Evolutionary conservation across 1,140 invertebrate genomes (phyloP).

Genomic region (Drosophila truncata): DNA sequence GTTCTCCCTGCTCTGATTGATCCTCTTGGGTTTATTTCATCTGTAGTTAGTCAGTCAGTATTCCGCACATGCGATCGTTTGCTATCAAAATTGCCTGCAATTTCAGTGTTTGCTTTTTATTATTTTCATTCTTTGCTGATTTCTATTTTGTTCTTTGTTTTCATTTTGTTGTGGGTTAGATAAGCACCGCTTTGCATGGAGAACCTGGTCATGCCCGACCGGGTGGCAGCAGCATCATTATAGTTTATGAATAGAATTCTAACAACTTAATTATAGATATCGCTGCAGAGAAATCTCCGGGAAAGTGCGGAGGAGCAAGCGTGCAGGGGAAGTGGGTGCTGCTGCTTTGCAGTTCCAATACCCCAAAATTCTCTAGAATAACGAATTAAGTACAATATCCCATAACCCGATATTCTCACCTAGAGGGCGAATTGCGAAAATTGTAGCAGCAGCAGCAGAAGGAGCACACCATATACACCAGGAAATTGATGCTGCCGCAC

Average conservation of each 20-base stretch:
- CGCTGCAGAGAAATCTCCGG: conserved; percentile 17
- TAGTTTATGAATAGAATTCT: conserved; percentile 59
- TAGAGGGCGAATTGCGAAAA: conserved; percentile 79
- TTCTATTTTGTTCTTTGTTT: conserved; percentile 23
- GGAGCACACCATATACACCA: conserved; percentile 85
- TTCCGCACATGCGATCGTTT: conserved; percentile 34
- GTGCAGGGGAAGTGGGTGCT: not conserved
- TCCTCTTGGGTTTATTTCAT: conserved; percentile 20
- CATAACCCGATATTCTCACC: conserved; percentile 55
- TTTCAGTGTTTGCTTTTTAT: conserved; percentile 19
- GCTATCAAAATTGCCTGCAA: conserved; percentile 44
- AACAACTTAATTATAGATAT: conserved; percentile 62
- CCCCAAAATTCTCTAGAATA: too few species aligned
- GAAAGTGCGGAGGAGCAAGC: not conserved
- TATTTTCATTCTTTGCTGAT: conserved; percentile 20
- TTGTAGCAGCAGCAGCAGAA: conserved; percentile 84
- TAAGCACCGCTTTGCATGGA: conserved; percentile 50
- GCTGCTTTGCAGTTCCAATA: not conserved
- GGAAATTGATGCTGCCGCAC: conserved; percentile 81
- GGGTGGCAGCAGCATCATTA: conserved; percentile 11
- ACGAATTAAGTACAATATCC: too few species aligned
- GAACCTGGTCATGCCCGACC: conserved; percentile 40
- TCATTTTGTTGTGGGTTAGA: conserved; percentile 31
- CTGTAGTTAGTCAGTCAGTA: not conserved
- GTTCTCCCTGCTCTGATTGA: conserved; percentile 37